Base-by-base conservation (phyloP, 2,113 vertebrate genomes). In the Hepsetus odoe region DNA sequence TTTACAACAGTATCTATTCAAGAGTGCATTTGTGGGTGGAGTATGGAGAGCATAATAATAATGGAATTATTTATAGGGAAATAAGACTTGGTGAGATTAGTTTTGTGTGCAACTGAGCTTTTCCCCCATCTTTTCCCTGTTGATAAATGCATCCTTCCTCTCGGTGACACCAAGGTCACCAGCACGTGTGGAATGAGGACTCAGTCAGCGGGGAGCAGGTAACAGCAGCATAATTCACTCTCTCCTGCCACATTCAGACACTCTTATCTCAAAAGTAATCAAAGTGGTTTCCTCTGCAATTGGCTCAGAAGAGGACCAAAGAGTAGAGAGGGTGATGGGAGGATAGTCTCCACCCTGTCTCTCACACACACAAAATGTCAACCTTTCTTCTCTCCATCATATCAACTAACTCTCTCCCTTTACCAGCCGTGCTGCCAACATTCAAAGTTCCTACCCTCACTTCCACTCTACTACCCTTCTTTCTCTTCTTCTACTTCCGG, bases 71-170 rank as follows among this genome's bases (percentile, higher is more conserved):
- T 53, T 53, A n/a, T 53, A 3, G 49, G 5, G 49, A 3, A 22
- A 40, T 33, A 65, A 13, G 9, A 24, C 42, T 32, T 16, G 3
- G 26, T 42, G 51, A 18, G 24, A 74, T 64, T 74, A 70, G 46
- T 69, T 61, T 59, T 74, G 70, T 61, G 78, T 26, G 55, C 58
- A 30, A 33, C 22, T 49, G 62, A 55, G 51, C 22, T n/a, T n/a
- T 76, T 73, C 49, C 46, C 20, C 77, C 77, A 58, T 71, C 76
- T 75, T 84, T 86, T 79, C 85, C 76, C 79, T 69, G 82, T 86
- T 86, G 82, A 91, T 92, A 87, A 91, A 91, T 90, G 77, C 78
- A 58, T 85, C 83, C 84, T 88, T 89, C 87, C 85, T 81, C 70
- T 76, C 56, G 77, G 77, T 84, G 80, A 90, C 89, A 87, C 86